These are phyloP conservation scores for Eulacestoma nigropectus DNA, from an alignment of 2,113 vertebrate species.

Conservation along the genomic window DNA sequence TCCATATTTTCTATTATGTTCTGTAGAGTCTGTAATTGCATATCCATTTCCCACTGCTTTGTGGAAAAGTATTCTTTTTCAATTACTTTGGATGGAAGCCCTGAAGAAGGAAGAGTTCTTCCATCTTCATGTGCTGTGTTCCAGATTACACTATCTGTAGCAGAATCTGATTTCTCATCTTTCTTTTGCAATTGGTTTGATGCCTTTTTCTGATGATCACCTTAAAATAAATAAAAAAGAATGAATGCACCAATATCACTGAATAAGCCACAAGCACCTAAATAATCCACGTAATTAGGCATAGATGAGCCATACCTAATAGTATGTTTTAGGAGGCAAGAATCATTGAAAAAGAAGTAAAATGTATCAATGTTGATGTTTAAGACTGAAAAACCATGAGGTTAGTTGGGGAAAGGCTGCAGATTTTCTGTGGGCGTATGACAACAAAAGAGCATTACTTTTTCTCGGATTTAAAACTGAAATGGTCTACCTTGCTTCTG, in stretches of 20 bases:
- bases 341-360: background rate
- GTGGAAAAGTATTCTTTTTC: constrained; percentile 64
- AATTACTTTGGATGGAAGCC: background rate
- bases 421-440: background rate
- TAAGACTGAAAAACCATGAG: background rate
- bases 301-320: background rate
- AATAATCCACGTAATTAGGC: background rate
- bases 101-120: background rate
- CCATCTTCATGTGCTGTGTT: background rate
- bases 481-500: constrained; percentile 48
- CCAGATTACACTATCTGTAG: constrained; percentile 24
- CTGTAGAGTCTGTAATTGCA: constrained; percentile 77
- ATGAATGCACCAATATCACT: background rate
- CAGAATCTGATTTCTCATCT: background rate
- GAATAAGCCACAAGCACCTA: background rate
- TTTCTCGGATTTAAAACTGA: background rate
- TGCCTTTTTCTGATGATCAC: background rate
- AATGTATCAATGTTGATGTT: background rate
- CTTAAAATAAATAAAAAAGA: background rate
- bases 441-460: background rate
- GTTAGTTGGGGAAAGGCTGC: background rate
- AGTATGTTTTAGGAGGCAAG: background rate
- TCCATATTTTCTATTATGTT: constrained; percentile 82
- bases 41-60: constrained; percentile 78
- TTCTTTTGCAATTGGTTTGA: background rate